Evolutionary conservation across 2,797 vertebrate genomes (phyloP), one percentile per base, ranked within the genome.

Genomic region (Myotis daubentonii): DNA sequence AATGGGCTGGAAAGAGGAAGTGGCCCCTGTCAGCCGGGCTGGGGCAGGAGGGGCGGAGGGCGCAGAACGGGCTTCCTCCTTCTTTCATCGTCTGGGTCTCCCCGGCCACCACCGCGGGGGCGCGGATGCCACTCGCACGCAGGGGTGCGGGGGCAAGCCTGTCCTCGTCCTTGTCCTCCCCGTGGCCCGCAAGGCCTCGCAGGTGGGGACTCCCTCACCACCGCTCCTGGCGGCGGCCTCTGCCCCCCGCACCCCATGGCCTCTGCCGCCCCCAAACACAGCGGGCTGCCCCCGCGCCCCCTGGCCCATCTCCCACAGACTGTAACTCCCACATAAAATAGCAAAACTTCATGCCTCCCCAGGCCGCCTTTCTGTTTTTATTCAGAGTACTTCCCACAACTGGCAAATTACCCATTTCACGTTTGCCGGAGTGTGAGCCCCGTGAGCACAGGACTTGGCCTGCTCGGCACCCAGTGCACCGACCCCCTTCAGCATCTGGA

Each of bases 1-100:
- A 97, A 94, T 96, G 68, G 41, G 19, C 44, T 10, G 0, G 4
- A 96, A 98, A 98, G 97, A 38, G 95, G 98, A 98, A 98, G 98
- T 97, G 9, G 0, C 0, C 0, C 17, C 1, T 30, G 51, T 25
- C 6, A 2, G 25, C 6, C 2, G 81, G 76, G 7, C 17, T 11
- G 8, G 65, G 15, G 7, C 12, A 4, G 44, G 53, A 51, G 70
- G 28, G 36, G 2, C 30, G 80, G 28, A 11, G 47, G 51, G 41
- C 2, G 5, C 47, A 5, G 51, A 30, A 17, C 44, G 17, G 51
- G 13, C 74, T 70, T 25, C 19, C 62, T 96, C 44, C 93, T 93
- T 5, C 95, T 97, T 96, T 96, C 95, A 28, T 22, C 93, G 95
- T 91, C 95, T 89, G 80, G 55, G 72, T 20, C 65, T 44, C 55